These are phyloP conservation scores for Heliothis peltigera DNA, from an alignment of 2,888 invertebrate genomes.

Conservation along the genomic window DNA sequence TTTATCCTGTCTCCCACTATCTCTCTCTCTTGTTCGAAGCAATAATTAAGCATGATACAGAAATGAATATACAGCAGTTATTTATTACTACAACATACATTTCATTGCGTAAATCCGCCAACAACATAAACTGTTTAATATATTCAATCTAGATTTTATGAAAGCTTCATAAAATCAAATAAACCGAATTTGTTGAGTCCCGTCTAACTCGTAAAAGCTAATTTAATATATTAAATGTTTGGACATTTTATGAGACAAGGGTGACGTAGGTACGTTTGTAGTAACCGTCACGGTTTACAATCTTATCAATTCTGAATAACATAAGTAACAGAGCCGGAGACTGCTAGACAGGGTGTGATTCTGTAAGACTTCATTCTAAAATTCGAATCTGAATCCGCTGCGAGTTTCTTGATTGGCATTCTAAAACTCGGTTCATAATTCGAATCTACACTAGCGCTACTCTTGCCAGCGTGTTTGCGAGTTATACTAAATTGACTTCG, in stretches of 20 bases:
- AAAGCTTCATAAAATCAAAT: slow-evolving; percentile 28
- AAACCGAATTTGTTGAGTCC: slow-evolving; percentile 6
- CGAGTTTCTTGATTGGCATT: too few relatives aligned
- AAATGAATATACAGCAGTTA: not conserved
- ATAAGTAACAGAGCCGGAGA: too few relatives aligned
- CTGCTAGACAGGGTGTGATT: too few relatives aligned
- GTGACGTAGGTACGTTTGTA: not conserved
- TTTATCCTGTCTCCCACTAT: not conserved
- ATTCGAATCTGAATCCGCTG: too few relatives aligned
- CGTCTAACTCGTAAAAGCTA: slow-evolving; percentile 23
- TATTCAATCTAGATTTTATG: slow-evolving; percentile 25
- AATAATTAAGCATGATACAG: not conserved
- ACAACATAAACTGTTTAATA: not conserved
- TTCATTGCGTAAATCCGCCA: not conserved
- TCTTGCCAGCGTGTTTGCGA: too few relatives aligned
- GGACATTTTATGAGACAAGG: slow-evolving; percentile 23
- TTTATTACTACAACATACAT: not conserved
- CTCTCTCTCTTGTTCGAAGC: too few relatives aligned
- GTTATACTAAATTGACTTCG: too few relatives aligned
- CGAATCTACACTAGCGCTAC: too few relatives aligned
- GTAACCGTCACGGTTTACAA: not conserved
- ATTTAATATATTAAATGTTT: slow-evolving; percentile 26
- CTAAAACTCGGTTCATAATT: too few relatives aligned
- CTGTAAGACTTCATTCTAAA: too few relatives aligned
- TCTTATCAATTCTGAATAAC: too few relatives aligned